Conservation (phyloP, 2,113 vertebrate species). For the Panthera uncia region DNA sequence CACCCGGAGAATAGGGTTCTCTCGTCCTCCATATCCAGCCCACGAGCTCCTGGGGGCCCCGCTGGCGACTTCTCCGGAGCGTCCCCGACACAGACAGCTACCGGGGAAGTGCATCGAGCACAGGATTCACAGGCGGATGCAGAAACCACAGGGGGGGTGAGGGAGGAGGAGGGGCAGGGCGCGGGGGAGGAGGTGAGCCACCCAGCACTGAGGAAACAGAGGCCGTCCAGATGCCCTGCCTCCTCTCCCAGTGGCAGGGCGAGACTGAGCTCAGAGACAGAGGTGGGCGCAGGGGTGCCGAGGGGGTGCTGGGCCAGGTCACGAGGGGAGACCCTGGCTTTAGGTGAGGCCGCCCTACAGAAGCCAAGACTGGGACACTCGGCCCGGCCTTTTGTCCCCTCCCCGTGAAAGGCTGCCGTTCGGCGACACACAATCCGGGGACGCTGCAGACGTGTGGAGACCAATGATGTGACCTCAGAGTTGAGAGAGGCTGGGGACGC, state of each 20-base stretch:
- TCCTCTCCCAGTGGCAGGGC: background rate
- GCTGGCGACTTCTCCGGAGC: background rate
- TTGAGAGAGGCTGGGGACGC: background rate
- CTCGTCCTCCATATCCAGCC: background rate
- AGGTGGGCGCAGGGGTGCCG: background rate
- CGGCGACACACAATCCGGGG: background rate
- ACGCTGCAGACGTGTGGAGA: rapidly evolving
- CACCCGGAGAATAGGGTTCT: too few relatives aligned
- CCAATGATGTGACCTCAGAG: background rate
- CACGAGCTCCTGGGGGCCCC: background rate
- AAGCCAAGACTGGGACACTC: background rate
- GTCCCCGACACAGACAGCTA: background rate
- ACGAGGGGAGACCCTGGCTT: background rate
- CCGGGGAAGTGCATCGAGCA: background rate
- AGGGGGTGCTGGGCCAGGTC: background rate
- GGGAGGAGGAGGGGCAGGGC: background rate
- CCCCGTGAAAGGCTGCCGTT: background rate
- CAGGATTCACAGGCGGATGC: background rate
- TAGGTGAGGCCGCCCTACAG: background rate
- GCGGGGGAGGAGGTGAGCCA: background rate
- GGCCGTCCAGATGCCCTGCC: background rate
- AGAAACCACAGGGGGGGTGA: background rate
- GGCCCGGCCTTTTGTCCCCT: too few relatives aligned
- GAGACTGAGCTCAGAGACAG: background rate
- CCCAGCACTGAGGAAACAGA: background rate